Evolutionary conservation across 2,888 invertebrate species (phyloP).

Genomic region (Dynastes grantii): DNA sequence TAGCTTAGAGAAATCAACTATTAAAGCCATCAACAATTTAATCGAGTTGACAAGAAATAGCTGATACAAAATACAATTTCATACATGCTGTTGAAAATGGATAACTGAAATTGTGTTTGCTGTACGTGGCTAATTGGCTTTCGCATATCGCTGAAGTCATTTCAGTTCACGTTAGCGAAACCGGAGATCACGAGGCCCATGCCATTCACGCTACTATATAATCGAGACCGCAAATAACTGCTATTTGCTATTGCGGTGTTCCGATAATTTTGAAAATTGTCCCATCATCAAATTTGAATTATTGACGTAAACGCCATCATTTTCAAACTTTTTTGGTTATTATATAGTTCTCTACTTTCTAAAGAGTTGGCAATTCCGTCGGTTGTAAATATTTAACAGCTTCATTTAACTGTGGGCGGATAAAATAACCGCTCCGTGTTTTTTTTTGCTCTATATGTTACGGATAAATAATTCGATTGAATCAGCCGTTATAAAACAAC

Average conservation of each 20-base stretch:
- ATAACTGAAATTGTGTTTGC: constrained; percentile 35
- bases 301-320: constrained; percentile 4
- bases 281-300: constrained; percentile 19
- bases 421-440: neutral
- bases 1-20: no score
- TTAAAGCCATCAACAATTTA: no score
- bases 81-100: constrained; percentile 2
- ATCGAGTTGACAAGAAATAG: neutral
- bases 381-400: neutral
- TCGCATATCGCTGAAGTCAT: constrained; percentile 19
- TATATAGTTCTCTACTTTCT: constrained; percentile 8
- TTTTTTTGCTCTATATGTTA: neutral
- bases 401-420: neutral
- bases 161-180: constrained; percentile 24
- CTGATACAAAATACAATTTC: neutral
- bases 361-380: neutral
- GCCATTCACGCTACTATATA: constrained; percentile 21
- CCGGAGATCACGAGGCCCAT: constrained; percentile 11
- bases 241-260: constrained; percentile 32
- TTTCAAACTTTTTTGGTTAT: neutral
- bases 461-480: constrained; percentile 2
- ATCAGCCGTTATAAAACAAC: neutral
- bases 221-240: constrained; percentile 34
- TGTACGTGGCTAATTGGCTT: constrained; percentile 39
- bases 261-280: constrained; percentile 14